Base-by-base conservation (phyloP, 2,888 invertebrate species). In the Toxonevra muliebris region DNA sequence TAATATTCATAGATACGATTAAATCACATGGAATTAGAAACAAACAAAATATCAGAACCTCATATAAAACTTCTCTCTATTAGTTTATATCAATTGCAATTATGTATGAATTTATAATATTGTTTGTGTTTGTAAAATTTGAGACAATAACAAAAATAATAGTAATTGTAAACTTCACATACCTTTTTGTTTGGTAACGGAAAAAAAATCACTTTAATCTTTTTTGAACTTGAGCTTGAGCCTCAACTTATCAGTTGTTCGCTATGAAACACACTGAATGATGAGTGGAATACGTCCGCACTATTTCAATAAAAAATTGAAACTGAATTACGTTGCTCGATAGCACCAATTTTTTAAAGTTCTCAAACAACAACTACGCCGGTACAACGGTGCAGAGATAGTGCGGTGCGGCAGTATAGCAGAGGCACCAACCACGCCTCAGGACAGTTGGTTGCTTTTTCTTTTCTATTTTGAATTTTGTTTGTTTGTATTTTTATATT, bases 261-360 rank as follows among this genome's bases (percentile, higher is more conserved):
- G 19, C 45, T 45, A 42, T 20, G 60, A 60, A 60, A 45, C 60
- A 45, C 60, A 60, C 48, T 60, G 60, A 60, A 13, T 17, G 45
- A 13, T 5, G 45, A 45, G 9, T 13, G 12, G 40, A 59, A 17
- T 48, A 20, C 48, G 42, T 43, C 65, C 60, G 59, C 52, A 43
- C 45, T 2, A 53, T 12, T 53, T 59, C 40, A 65, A 41, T 59
- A 13, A 65, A 53, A 48, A n/a, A 19, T 42, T 52, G 7, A 53
- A 58, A 65, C 59, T 65, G 53, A 42, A n/a, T n/a, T n/a, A 15
- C 40, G n/a, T 3, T 13, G 17, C 12, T 20, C 5, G 20, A 9
- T 17, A 15, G 17, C 19, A 41, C 30, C 17, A 52, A 15, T 30
- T 40, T 52, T 61, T 50, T 61, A 61, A 61, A 50, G 48, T 30